Evolutionary conservation across 2,888 invertebrate species (phyloP).

Genomic region (Trissolcus japonicus): DNA sequence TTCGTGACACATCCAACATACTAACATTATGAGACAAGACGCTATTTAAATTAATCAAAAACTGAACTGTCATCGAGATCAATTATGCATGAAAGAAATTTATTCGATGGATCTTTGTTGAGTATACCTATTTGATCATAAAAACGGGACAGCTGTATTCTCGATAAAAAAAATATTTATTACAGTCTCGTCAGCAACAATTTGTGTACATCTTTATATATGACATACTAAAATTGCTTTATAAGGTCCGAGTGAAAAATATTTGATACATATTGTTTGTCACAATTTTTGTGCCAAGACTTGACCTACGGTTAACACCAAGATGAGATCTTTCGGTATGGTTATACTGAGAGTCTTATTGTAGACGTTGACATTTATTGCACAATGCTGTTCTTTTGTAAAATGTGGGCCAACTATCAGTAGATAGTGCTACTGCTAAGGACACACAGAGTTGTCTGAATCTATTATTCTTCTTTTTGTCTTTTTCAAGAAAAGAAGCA

Average conservation of each 20-base stretch:
- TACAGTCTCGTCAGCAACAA: not conserved
- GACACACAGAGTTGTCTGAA: conserved; percentile 16
- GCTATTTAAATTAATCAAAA: not conserved
- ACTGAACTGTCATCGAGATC: not conserved
- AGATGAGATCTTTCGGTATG: conserved; percentile 27
- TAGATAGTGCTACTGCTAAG: conserved; percentile 43
- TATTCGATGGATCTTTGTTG: not conserved
- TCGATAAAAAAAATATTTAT: not conserved
- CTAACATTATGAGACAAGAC: not conserved
- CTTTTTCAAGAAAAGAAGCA: conserved; percentile 34
- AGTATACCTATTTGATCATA: not conserved
- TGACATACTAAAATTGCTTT: conserved; percentile 7
- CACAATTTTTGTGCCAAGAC: not conserved
- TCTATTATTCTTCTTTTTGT: conserved; percentile 6
- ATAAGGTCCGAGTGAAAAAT: conserved; percentile 6
- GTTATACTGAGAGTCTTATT: conserved; percentile 22
- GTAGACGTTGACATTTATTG: conserved; percentile 55
- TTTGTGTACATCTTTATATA: not conserved
- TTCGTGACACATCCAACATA: not conserved
- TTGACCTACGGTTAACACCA: conserved; percentile 3
- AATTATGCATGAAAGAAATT: conserved; percentile 5
- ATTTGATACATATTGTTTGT: too few species aligned
- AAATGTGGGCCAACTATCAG: conserved; percentile 50
- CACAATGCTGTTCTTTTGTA: conserved; percentile 46
- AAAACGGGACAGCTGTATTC: not conserved